Percentiles rank a stretch among this genome's conserved stretches.
phyloP scores from a whole-genome alignment of 2,113 vertebrate genomes.

The Menura novaehollandiae region DNA sequence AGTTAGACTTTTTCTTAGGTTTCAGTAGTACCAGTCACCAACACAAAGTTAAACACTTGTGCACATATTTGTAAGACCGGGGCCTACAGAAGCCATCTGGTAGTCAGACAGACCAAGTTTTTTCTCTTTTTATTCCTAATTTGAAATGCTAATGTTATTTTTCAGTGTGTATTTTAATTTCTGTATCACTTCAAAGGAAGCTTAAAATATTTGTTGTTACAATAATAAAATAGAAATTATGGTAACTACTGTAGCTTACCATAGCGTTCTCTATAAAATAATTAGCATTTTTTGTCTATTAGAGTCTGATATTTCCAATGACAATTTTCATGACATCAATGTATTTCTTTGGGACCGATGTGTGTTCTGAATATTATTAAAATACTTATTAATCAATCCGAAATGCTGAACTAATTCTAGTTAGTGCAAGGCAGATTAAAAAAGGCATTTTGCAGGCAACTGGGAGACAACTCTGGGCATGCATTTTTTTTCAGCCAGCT shows the following conservation, averaged over 20 bases:
- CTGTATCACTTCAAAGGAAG: background rate
- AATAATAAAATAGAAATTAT: background rate
- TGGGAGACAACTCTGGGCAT: background rate
- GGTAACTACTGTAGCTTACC: background rate
- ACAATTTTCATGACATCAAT: background rate
- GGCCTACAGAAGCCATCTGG: background rate
- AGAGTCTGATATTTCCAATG: background rate
- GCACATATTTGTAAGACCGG: background rate
- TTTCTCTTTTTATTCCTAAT: background rate
- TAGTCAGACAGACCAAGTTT: background rate
- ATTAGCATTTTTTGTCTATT: background rate
- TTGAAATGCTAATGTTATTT: background rate
- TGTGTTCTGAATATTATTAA: background rate
- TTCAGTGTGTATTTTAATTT: background rate
- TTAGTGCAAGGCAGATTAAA: background rate
- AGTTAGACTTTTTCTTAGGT: background rate
- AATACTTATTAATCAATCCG: background rate
- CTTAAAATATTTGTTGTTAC: background rate
- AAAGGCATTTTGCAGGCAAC: conserved; percentile 4
- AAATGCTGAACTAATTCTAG: conserved; percentile 25
- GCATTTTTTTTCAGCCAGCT: conserved; percentile 30
- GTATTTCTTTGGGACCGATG: background rate
- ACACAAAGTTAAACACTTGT: background rate
- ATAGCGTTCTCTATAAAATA: background rate
- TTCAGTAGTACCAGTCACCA: background rate